Evolutionary conservation across 1,140 invertebrate species (phyloP).

Genomic region (Lethrus apterus): DNA sequence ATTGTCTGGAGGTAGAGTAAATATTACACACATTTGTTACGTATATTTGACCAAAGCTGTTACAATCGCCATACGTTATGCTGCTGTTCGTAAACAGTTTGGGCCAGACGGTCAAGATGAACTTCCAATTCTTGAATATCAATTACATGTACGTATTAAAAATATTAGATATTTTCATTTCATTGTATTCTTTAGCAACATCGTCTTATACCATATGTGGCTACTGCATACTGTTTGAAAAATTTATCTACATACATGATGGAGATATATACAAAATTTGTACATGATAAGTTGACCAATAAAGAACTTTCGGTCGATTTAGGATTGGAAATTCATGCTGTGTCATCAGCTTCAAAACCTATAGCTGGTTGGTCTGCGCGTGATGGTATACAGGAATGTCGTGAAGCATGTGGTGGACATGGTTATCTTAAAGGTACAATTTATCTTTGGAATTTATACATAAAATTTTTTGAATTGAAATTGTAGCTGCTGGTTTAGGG

Average conservation of each 20-base stretch:
- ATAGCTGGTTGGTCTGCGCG: slow-evolving; percentile 75
- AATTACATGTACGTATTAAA: slow-evolving; percentile 59
- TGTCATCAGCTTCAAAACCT: slow-evolving; percentile 84
- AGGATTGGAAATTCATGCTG: slow-evolving; percentile 78
- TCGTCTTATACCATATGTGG: slow-evolving; percentile 81
- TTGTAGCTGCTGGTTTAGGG: slow-evolving; percentile 66
- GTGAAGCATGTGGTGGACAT: slow-evolving; percentile 85
- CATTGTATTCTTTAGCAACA: slow-evolving; percentile 63
- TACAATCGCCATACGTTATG: slow-evolving; percentile 80
- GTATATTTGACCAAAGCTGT: slow-evolving; percentile 64
- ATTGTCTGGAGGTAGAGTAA: slow-evolving; percentile 71
- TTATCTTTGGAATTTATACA: neutral
- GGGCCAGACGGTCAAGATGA: slow-evolving; percentile 63
- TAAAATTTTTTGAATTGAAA: no score
- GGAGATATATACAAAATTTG: slow-evolving; percentile 18
- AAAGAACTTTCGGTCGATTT: slow-evolving; percentile 4
- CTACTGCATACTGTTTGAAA: slow-evolving; percentile 70
- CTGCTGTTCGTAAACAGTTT: slow-evolving; percentile 72
- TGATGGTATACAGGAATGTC: slow-evolving; percentile 82
- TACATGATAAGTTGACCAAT: neutral
- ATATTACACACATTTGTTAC: slow-evolving; percentile 61
- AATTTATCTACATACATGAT: slow-evolving; percentile 53
- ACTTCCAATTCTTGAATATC: slow-evolving; percentile 85
- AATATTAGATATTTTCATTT: neutral
- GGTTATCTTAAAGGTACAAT: slow-evolving; percentile 63